These are phyloP conservation scores for Cichladusa arquata DNA, from an alignment of 2,113 vertebrate species.

Conservation along the genomic window DNA sequence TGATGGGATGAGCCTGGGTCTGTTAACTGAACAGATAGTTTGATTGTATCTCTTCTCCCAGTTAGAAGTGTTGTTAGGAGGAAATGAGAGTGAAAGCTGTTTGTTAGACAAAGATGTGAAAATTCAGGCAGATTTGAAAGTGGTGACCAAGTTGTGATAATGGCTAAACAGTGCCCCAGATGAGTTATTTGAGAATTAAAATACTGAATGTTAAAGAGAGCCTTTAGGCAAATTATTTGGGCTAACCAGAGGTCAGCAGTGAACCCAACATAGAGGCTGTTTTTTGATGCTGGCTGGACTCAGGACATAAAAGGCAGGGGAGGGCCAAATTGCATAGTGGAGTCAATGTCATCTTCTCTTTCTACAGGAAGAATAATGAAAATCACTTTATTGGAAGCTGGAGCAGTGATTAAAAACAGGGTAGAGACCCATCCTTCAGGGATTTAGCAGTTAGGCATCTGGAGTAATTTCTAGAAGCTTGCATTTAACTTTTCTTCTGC, in stretches of 20 bases:
- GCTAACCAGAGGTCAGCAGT: not conserved
- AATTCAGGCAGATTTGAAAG: not conserved
- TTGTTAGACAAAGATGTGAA: not conserved
- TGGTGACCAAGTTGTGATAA: rapidly evolving
- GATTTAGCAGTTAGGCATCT: not conserved
- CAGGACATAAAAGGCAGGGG: not conserved
- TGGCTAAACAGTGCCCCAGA: not conserved
- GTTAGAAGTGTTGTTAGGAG: not conserved
- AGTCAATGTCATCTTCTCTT: not conserved
- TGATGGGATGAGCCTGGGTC: not conserved
- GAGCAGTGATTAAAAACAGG: not conserved
- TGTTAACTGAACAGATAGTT: not conserved
- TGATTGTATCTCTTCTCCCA: not conserved
- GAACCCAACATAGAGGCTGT: rapidly evolving
- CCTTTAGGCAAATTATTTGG: not conserved
- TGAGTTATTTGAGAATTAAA: not conserved
- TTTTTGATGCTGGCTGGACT: not conserved
- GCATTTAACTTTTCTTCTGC: not conserved
- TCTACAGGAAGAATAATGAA: not conserved
- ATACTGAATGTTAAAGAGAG: not conserved
- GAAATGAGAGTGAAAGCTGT: not conserved
- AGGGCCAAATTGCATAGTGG: not conserved
- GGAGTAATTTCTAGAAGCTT: not conserved
- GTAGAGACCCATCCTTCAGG: not conserved
- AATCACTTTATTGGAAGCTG: not conserved